Percentiles rank a stretch among this genome's conserved stretches.
Evolutionary conservation across 2,888 invertebrate species (phyloP).

Genomic region (Drosophila phalerata): DNA sequence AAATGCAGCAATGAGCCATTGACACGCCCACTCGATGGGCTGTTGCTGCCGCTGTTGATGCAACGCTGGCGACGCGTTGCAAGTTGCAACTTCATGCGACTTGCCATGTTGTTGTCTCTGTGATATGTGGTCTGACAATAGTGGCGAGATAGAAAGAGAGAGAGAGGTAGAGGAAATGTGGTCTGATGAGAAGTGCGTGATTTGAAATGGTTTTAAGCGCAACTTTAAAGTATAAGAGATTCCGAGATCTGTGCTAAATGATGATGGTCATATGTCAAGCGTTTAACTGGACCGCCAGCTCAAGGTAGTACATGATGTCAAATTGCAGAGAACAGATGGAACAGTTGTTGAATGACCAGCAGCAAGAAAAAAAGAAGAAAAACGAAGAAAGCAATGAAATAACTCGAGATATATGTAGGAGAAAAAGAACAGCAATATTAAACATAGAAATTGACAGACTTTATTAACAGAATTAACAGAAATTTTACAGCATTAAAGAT

Average conservation of each 20-base stretch:
- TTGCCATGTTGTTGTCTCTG: conserved; percentile 22
- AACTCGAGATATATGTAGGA: background rate
- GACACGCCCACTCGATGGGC: conserved; percentile 68
- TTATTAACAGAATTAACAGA: background rate
- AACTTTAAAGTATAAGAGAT: conserved; percentile 43
- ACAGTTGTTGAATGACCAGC: conserved; percentile 16
- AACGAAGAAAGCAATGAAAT: background rate
- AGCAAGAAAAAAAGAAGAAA: background rate
- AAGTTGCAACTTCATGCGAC: conserved; percentile 3
- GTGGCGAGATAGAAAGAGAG: background rate
- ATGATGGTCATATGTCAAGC: conserved; percentile 64
- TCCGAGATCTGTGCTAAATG: conserved; percentile 55
- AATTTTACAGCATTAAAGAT: background rate
- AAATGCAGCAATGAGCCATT: conserved; percentile 68
- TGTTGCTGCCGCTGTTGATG: conserved; percentile 32
- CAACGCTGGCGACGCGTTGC: conserved; percentile 2
- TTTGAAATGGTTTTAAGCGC: conserved; percentile 65
- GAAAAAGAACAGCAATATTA: background rate
- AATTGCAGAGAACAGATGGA: conserved; percentile 17
- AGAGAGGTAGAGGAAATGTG: background rate
- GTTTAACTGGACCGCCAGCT: conserved; percentile 52
- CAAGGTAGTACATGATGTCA: background rate
- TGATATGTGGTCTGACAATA: conserved; percentile 20
- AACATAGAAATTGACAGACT: background rate
- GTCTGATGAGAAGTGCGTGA: conserved; percentile 39